These are phyloP conservation scores for Andrena praecox DNA, from an alignment of 2,888 invertebrate genomes.

Conservation along the genomic window DNA sequence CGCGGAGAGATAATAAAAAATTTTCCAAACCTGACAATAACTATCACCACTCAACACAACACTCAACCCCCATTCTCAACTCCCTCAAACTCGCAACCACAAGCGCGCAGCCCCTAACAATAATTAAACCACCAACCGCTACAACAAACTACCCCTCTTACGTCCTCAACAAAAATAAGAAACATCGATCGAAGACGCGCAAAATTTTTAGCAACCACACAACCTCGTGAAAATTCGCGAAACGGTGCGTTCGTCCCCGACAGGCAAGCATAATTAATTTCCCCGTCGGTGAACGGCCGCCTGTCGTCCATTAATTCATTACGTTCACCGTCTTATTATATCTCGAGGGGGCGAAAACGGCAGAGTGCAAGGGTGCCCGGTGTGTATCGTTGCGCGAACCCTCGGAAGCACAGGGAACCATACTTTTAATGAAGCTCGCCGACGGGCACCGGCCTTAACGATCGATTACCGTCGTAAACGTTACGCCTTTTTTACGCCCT, in stretches of 20 bases:
- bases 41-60: no score
- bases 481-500: conserved; percentile 41
- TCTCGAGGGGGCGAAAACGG: background rate
- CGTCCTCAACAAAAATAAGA: no score
- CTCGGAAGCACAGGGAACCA: conserved; percentile 20
- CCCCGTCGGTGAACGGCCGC: conserved; percentile 41
- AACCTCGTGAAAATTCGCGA: background rate
- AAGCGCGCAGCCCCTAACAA: no score
- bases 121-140: no score
- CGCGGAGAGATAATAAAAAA: no score
- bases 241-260: background rate
- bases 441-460: conserved; percentile 39
- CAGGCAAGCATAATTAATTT: conserved; percentile 19
- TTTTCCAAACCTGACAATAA: no score
- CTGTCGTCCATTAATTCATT: conserved; percentile 51
- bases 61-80: no score
- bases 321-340: conserved; percentile 39
- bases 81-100: no score
- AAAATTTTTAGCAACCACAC: no score
- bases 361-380: background rate
- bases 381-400: conserved; percentile 24
- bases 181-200: no score
- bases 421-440: conserved; percentile 69
- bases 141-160: no score
- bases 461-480: conserved; percentile 64